Percentiles rank a stretch among this genome's conserved stretches.
phyloP scores from a whole-genome alignment of 2,113 vertebrate species.

The Ophthalmolycus amberensis region DNA sequence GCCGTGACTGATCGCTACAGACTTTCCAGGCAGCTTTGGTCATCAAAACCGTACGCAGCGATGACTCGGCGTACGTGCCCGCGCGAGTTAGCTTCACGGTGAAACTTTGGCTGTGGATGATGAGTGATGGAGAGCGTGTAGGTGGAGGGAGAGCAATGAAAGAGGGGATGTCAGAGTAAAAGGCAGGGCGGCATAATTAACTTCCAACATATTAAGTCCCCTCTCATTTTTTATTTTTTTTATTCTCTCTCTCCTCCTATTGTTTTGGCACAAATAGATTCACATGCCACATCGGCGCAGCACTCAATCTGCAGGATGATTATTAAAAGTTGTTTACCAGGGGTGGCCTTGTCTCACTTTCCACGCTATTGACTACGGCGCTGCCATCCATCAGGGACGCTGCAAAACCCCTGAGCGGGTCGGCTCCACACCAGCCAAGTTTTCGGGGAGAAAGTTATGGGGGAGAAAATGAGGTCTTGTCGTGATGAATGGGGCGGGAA shows the following conservation, averaged over 20 bases:
- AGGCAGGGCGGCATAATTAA: conserved; percentile 61
- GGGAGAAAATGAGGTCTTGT: conserved; percentile 46
- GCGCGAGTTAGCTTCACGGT: conserved; percentile 33
- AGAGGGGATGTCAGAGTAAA: conserved; percentile 43
- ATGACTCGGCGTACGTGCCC: conserved; percentile 21
- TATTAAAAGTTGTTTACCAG: conserved; percentile 78
- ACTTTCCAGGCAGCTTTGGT: conserved; percentile 70
- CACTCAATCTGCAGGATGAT: conserved; percentile 78
- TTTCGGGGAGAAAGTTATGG: conserved; percentile 59
- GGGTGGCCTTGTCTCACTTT: conserved; percentile 72
- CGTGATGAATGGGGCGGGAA: conserved; percentile 71
- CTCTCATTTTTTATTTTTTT: conserved; percentile 30
- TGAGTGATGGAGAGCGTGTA: conserved; percentile 56
- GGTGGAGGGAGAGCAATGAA: conserved; percentile 31
- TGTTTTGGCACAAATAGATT: conserved; percentile 64
- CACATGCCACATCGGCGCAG: conserved; percentile 51
- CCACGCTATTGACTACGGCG: conserved; percentile 56
- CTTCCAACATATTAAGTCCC: conserved; percentile 65
- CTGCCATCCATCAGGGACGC: conserved; percentile 73
- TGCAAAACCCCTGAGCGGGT: conserved; percentile 43
- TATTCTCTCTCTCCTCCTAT: conserved; percentile 29
- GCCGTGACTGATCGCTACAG: conserved; percentile 64
- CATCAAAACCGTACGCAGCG: conserved; percentile 56
- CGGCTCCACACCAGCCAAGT: conserved; percentile 52
- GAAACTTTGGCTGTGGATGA: conserved; percentile 55